Percentiles rank a stretch among this genome's conserved stretches.
Conservation (phyloP, 2,797 vertebrate species). For the Notolabrus celidotus region DNA sequence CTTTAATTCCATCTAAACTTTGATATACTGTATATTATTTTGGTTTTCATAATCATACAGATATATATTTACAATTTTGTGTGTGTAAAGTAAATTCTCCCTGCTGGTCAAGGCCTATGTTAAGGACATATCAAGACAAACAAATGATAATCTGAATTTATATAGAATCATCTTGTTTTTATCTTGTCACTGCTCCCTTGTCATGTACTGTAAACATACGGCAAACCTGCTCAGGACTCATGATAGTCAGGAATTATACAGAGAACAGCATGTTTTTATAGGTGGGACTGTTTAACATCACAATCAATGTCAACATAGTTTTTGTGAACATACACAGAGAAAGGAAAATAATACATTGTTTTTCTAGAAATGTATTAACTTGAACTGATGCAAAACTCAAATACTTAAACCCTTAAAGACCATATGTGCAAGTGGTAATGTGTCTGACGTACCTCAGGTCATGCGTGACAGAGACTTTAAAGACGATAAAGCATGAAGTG, state of each 20-base stretch:
- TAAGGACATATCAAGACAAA: conserved; percentile 2
- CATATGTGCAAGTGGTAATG: conserved; percentile 43
- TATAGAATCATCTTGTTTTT: conserved; percentile 25
- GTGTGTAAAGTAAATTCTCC: not conserved
- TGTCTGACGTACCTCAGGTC: conserved; percentile 1
- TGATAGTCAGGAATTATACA: not conserved
- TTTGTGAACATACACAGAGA: conserved; percentile 14
- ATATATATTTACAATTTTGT: too few relatives aligned
- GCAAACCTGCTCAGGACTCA: not conserved
- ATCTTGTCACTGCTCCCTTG: not conserved
- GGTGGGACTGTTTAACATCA: too few relatives aligned
- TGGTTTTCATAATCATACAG: too few relatives aligned
- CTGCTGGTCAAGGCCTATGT: not conserved
- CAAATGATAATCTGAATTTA: conserved; percentile 15
- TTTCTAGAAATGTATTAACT: too few relatives aligned
- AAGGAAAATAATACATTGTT: too few relatives aligned
- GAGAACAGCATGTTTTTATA: not conserved
- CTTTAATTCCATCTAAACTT: too few relatives aligned
- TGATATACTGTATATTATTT: too few relatives aligned
- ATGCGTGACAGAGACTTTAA: conserved; percentile 33
- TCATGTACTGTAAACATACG: not conserved
- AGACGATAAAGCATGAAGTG: conserved; percentile 4
- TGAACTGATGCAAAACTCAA: conserved; percentile 9
- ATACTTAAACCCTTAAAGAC: conserved; percentile 8
- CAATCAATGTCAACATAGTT: not conserved